phyloP scores from a whole-genome alignment of 2,113 vertebrate genomes.

The Erythrocebus patas region DNA sequence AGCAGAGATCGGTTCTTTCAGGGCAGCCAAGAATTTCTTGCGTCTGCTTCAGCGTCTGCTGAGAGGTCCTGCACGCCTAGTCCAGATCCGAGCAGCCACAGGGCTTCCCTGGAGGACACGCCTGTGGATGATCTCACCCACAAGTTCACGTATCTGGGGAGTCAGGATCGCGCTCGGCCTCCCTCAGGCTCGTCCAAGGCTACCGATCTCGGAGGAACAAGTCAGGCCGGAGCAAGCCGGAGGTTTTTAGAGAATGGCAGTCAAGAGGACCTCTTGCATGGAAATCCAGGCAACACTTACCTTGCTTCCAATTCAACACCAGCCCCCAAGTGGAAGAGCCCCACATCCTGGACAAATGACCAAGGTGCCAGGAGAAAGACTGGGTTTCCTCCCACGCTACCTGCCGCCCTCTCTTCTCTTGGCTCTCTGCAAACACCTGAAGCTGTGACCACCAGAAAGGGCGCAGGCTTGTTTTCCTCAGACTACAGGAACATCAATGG shows the following conservation, averaged over 20 bases:
- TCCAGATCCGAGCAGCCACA: fast-evolving
- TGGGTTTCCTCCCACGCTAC: neutral
- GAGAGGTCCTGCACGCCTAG: neutral
- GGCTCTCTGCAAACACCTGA: neutral
- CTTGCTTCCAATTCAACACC: neutral
- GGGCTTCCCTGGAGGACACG: neutral
- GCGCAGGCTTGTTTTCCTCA: fast-evolving
- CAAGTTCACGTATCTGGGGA: neutral
- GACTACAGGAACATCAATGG: fast-evolving
- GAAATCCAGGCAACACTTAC: fast-evolving
- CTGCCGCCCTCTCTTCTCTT: neutral
- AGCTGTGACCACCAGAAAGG: neutral
- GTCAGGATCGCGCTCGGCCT: neutral
- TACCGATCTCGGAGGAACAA: neutral
- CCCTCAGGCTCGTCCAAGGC: neutral
- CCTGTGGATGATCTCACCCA: neutral
- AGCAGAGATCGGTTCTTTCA: constrained; percentile 8
- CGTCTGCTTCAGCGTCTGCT: neutral
- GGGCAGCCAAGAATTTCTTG: neutral
- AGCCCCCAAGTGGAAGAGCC: neutral
- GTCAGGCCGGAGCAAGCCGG: neutral
- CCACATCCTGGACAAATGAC: neutral
- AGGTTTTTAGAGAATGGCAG: neutral
- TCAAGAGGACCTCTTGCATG: neutral
- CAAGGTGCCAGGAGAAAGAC: neutral